Evolutionary conservation across 2,888 invertebrate species (phyloP).

Genomic region (Andricus curvator): DNA sequence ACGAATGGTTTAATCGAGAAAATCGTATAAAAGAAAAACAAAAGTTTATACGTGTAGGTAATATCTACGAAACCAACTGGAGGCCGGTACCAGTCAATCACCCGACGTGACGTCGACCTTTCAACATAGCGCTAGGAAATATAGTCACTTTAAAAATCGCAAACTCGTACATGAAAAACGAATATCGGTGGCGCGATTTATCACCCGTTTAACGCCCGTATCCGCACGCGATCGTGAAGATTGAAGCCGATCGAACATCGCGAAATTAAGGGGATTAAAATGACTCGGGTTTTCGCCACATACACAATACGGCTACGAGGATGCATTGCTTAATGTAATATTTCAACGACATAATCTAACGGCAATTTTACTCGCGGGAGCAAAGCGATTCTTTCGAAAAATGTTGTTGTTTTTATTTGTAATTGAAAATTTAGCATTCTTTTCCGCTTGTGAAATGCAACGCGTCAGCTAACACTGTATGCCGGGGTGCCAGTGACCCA

Average conservation of each 20-base stretch:
- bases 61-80: slow-evolving; percentile 27
- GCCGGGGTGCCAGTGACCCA: no score
- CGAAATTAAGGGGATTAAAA: slow-evolving; percentile 12
- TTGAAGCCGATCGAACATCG: slow-evolving; percentile 20
- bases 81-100: slow-evolving; percentile 47
- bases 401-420: no score
- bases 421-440: no score
- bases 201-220: slow-evolving; percentile 50
- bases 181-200: slow-evolving; percentile 54
- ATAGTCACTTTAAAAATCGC: slow-evolving; percentile 55
- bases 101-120: slow-evolving; percentile 49
- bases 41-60: not conserved
- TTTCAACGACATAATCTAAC: no score
- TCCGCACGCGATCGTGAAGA: slow-evolving; percentile 25
- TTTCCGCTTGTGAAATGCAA: no score
- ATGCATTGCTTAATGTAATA: no score
- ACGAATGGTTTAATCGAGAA: slow-evolving; percentile 14
- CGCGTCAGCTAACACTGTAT: no score
- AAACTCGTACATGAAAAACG: slow-evolving; percentile 52
- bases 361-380: no score
- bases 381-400: no score
- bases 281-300: no score
- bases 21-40: not conserved
- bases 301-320: no score
- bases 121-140: slow-evolving; percentile 52